These are phyloP conservation scores for Sternotherus odoratus DNA, from an alignment of 2,797 vertebrate species.

Conservation along the genomic window DNA sequence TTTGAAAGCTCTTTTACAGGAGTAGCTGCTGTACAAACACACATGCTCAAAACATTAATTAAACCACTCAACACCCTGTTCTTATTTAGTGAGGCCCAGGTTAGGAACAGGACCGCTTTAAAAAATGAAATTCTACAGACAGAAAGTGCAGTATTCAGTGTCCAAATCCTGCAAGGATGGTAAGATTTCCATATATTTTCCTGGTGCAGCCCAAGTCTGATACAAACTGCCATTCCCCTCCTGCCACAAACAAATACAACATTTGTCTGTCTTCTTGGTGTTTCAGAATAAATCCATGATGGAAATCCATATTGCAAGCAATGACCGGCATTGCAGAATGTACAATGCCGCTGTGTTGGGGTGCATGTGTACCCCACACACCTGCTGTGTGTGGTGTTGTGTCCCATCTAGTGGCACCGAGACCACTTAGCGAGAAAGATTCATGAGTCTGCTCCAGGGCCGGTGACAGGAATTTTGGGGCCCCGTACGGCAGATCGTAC, in stretches of 20 bases:
- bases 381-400: no score
- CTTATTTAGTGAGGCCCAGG: not conserved
- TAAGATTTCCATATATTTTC: not conserved
- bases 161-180: not conserved
- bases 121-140: not conserved
- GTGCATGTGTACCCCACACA: no score
- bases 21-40: not conserved
- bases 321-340: not conserved
- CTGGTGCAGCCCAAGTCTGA: not conserved
- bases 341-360: not conserved
- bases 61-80: not conserved
- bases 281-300: not conserved
- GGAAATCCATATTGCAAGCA: not conserved
- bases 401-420: no score
- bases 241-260: not conserved
- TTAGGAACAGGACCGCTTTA: not conserved
- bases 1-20: constrained; percentile 41
- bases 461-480: no score
- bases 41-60: not conserved
- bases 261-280: not conserved
- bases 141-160: not conserved
- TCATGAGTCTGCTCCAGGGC: no score
- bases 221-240: not conserved
- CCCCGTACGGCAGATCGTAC: no score
- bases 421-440: no score